Evolutionary conservation across 2,113 vertebrate genomes (phyloP), one percentile per base, ranked within the genome.

Genomic region (Brachyistius frenatus): DNA sequence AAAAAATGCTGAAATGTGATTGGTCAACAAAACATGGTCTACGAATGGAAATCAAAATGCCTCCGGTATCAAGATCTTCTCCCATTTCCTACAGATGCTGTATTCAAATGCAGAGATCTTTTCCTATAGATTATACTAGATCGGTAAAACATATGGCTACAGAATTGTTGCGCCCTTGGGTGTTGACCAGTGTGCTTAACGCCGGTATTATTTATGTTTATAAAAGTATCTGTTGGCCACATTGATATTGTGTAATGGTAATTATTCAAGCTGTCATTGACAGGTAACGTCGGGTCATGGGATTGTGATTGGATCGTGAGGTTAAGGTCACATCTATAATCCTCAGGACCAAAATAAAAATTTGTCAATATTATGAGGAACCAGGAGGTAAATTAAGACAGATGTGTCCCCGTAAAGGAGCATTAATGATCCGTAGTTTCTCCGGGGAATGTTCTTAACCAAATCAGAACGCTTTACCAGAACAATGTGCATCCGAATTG

Each of bases 391-490:
- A 74, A 68, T 23, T 36, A 66, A 65, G 60, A 79, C 8, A 54
- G 58, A 70, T 47, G 47, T 35, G 72, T 30, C 69, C 56, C 39
- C 16, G 7, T 5, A 32, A 65, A 66, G 23, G 10, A 69, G 36
- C 39, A 13, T 15, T 56, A 72, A 71, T 50, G 68, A 66, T 56
- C 49, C 76, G 39, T 13, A 13, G 33, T 52, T 70, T 65, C 52
- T 54, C 39, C 13, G 0, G 5, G 32, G 10, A 35, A 13, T 9
- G 1, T 39, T 68, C 47, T 49, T 65, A 52, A 46, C 47, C 56
- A 35, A 8, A 55, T 60, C 35, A 50, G 33, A 49, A 69, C 57
- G 37, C 2, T 16, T 73, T 3, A 15, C 30, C 2, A 11, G 9
- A 66, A 30, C 63, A 67, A 71, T 66, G 60, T 39, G 7, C 4